A percentile compares a stretch with the other conserved stretches of the same genome.
Evolutionary conservation across 2,113 vertebrate species (phyloP).

Genomic region (Rhinichthys klamathensis): DNA sequence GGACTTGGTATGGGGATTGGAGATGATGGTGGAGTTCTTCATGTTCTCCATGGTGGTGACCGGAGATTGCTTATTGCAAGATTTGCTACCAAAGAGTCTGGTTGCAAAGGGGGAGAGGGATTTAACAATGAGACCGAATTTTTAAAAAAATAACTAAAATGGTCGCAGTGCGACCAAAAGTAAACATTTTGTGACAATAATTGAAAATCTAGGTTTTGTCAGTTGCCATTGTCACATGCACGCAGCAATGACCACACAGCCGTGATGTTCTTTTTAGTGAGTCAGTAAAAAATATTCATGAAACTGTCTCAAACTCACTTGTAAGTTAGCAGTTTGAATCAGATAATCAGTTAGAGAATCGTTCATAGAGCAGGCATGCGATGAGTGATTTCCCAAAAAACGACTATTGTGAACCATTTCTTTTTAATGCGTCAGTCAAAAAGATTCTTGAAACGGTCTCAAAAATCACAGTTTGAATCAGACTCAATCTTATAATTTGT

Average conservation of each 20-base stretch:
- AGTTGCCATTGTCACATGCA: not conserved
- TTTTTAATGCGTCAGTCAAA: not conserved
- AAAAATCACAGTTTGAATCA: not conserved
- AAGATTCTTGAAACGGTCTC: not conserved
- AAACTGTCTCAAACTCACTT: not conserved
- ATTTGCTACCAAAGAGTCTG: constrained; percentile 87
- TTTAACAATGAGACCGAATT: not conserved
- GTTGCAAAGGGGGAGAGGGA: constrained; percentile 29
- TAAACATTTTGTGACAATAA: not conserved
- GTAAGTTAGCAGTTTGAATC: not conserved
- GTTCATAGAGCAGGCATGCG: not conserved
- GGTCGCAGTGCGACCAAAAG: not conserved
- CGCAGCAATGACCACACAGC: no score
- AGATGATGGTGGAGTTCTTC: constrained; percentile 86
- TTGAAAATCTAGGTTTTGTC: not conserved
- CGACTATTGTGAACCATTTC: not conserved
- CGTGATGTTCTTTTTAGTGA: not conserved
- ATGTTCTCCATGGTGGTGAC: constrained; percentile 83
- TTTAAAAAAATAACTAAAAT: not conserved
- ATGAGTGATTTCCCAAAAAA: not conserved
- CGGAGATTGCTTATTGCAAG: constrained; percentile 79
- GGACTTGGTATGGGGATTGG: constrained; percentile 83
- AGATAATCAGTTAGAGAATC: not conserved
- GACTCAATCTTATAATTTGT: not conserved
- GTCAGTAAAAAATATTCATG: not conserved